phyloP scores from a whole-genome alignment of 2,888 invertebrate genomes.

The Eubasilissa splendida region DNA sequence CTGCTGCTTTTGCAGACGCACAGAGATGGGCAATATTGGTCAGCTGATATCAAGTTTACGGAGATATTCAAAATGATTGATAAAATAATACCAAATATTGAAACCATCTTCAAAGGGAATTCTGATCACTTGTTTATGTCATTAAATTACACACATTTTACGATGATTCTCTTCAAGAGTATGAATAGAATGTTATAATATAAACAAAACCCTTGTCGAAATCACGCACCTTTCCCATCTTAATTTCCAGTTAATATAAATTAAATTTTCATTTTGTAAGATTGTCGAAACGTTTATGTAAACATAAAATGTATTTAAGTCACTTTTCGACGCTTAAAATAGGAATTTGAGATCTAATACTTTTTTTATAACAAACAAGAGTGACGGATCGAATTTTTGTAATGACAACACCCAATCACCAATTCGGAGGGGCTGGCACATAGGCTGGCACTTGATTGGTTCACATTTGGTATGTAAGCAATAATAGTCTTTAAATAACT shows the following conservation, averaged over 20 bases:
- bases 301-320: conserved; percentile 41
- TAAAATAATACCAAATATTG: conserved; percentile 14
- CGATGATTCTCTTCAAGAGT: conserved; percentile 12
- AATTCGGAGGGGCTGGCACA: background rate
- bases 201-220: conserved; percentile 34
- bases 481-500: conserved; percentile 11
- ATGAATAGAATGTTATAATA: conserved; percentile 13
- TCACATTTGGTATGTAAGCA: background rate
- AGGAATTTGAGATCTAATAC: conserved; percentile 37
- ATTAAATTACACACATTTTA: conserved; percentile 31
- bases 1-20: conserved; percentile 75
- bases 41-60: conserved; percentile 27
- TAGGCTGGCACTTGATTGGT: background rate
- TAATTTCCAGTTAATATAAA: conserved; percentile 1
- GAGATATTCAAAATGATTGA: conserved; percentile 17
- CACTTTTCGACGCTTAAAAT: conserved; percentile 43
- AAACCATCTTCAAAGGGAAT: conserved; percentile 37
- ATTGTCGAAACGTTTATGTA: conserved; percentile 25
- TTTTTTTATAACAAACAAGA: conserved; percentile 39
- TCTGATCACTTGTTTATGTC: conserved; percentile 22
- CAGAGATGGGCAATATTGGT: conserved; percentile 66
- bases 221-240: conserved; percentile 16
- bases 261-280: conserved; percentile 9
- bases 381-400: conserved; percentile 52
- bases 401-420: conserved; percentile 52